Evolutionary conservation across 2,113 vertebrate species (phyloP).

Genomic region (Centropristis striata): DNA sequence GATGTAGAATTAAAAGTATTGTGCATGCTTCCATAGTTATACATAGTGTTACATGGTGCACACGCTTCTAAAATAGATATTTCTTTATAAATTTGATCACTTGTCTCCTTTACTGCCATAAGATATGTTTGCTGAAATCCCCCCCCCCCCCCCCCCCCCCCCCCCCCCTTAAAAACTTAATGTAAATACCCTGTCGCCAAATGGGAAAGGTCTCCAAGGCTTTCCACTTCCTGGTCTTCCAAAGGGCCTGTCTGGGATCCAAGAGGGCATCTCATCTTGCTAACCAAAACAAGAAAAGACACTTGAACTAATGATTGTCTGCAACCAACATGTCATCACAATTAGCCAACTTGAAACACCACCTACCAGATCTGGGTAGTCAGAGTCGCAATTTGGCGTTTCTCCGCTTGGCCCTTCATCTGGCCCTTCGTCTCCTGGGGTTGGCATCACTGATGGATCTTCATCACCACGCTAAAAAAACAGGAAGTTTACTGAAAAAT

Average conservation of each 20-base stretch:
- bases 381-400: background rate
- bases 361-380: background rate
- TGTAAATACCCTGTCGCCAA: background rate
- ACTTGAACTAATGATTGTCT: background rate
- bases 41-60: too few relatives aligned
- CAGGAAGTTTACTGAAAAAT: background rate
- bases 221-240: too few relatives aligned
- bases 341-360: background rate
- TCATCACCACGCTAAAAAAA: conserved; percentile 2
- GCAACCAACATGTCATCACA: too few relatives aligned
- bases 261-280: background rate
- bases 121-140: too few relatives aligned
- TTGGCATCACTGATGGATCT: background rate
- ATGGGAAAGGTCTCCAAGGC: too few relatives aligned
- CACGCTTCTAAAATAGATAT: too few relatives aligned
- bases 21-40: too few relatives aligned
- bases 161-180: too few relatives aligned
- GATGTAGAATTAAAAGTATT: too few relatives aligned
- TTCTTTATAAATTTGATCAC: too few relatives aligned
- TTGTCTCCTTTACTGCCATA: too few relatives aligned
- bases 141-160: too few relatives aligned
- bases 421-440: background rate
- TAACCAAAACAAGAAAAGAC: background rate
- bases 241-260: background rate
- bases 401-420: background rate